Percentiles rank a stretch among this genome's conserved stretches.
These are phyloP conservation scores for Biston stratarius DNA, from an alignment of 2,888 invertebrate species.

Conservation along the genomic window DNA sequence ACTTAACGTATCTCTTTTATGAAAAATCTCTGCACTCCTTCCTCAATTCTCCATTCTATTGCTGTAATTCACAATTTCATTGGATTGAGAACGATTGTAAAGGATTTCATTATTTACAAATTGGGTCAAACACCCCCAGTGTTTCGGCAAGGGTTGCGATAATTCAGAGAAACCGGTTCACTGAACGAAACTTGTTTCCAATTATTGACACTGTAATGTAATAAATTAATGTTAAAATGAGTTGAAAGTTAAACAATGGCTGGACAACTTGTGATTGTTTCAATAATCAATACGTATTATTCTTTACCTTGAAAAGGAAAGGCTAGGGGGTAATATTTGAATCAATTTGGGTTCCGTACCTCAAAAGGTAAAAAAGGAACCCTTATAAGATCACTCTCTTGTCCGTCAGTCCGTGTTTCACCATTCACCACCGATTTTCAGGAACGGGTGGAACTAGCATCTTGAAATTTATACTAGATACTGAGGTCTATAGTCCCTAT, in stretches of 20 bases:
- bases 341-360: too few species aligned
- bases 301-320: too few species aligned
- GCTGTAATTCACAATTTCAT: constrained; percentile 61
- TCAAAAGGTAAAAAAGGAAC: too few species aligned
- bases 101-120: constrained; percentile 60
- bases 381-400: too few species aligned
- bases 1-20: constrained; percentile 17
- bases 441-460: too few species aligned
- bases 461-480: too few species aligned
- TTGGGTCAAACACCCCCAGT: constrained; percentile 40
- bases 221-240: constrained; percentile 7
- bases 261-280: not conserved
- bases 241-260: constrained; percentile 6
- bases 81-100: constrained; percentile 59
- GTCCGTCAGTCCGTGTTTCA: too few species aligned
- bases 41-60: constrained; percentile 62
- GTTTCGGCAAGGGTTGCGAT: constrained; percentile 22
- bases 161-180: constrained; percentile 17
- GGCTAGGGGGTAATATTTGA: too few species aligned
- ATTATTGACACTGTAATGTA: constrained; percentile 17
- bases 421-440: too few species aligned
- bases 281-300: not conserved
- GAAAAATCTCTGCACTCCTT: constrained; percentile 22
- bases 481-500: too few species aligned
- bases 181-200: constrained; percentile 16